A percentile compares a stretch with the other conserved stretches of the same genome.
Evolutionary conservation across 2,888 invertebrate genomes (phyloP).

Genomic region (Theristus sp.): DNA sequence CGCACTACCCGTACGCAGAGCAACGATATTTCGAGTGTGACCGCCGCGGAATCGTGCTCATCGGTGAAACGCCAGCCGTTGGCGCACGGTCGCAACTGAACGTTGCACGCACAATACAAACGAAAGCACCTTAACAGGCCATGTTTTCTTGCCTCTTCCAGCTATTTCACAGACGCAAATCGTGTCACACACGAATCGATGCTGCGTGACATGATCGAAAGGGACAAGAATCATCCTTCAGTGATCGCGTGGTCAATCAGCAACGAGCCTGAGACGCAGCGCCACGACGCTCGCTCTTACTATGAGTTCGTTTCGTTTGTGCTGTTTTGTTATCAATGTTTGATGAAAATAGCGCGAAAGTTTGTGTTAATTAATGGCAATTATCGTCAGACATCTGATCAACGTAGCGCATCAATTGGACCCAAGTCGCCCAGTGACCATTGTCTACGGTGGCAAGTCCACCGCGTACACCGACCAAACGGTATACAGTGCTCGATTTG

Average conservation of each 20-base stretch:
- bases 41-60: conserved; percentile 73
- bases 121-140: no score
- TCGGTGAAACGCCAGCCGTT: conserved; percentile 84
- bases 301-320: no score
- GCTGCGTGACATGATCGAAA: conserved; percentile 59
- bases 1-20: conserved; percentile 94
- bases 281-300: conserved; percentile 44
- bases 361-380: no score
- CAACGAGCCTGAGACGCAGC: conserved; percentile 65
- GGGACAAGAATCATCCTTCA: conserved; percentile 85
- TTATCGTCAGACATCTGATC: conserved; percentile 10
- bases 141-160: conserved; percentile 32
- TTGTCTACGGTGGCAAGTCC: conserved; percentile 35
- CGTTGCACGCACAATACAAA: no score
- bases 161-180: conserved; percentile 43
- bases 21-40: conserved; percentile 88
- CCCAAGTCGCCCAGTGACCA: conserved; percentile 57
- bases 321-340: no score
- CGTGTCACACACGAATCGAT: conserved; percentile 62
- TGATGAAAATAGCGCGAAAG: no score
- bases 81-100: conserved; percentile 40
- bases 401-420: conserved; percentile 56
- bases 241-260: conserved; percentile 92
- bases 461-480: conserved; percentile 44
- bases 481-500: no score